These are phyloP conservation scores for Perccottus glenii DNA, from an alignment of 2,113 vertebrate genomes.

Conservation along the genomic window DNA sequence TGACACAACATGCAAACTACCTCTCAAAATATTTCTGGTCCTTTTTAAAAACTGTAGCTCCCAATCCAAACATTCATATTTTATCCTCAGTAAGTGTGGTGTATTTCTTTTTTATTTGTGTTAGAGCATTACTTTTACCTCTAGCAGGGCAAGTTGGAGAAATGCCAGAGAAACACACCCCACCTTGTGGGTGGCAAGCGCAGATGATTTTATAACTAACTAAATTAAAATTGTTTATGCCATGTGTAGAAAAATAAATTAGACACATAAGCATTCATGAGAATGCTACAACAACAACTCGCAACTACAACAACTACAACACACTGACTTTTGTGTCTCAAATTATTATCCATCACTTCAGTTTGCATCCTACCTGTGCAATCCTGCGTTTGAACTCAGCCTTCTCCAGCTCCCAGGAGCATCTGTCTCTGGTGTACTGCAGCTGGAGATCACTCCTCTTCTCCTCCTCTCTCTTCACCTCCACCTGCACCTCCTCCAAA, in stretches of 20 bases:
- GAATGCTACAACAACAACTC: too few relatives aligned
- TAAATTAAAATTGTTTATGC: not conserved
- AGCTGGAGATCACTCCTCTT: constrained; percentile 75
- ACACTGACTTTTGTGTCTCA: too few relatives aligned
- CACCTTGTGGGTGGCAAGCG: constrained; percentile 42
- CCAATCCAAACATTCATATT: constrained; percentile 17
- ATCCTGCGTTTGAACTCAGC: constrained; percentile 76
- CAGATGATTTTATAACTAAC: constrained; percentile 38
- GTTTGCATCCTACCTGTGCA: constrained; percentile 69
- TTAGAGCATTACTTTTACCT: too few relatives aligned
- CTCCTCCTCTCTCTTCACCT: constrained; percentile 78
- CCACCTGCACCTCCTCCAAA: constrained; percentile 75
- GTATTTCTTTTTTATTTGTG: not conserved
- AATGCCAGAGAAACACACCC: constrained; percentile 40
- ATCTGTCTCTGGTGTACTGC: constrained; percentile 77
- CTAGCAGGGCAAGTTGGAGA: constrained; percentile 26
- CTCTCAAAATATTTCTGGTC: constrained; percentile 18
- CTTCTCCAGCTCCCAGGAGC: constrained; percentile 79
- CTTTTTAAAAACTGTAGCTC: constrained; percentile 32
- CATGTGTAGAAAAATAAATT: too few relatives aligned
- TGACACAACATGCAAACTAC: constrained; percentile 48
- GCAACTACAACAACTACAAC: too few relatives aligned
- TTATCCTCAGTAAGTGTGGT: constrained; percentile 14
- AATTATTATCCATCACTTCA: not conserved
- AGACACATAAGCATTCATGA: too few relatives aligned